A percentile compares a stretch with the other conserved stretches of the same genome.
Evolutionary conservation across 2,113 vertebrate genomes (phyloP).

Genomic region (Platanista minor): DNA sequence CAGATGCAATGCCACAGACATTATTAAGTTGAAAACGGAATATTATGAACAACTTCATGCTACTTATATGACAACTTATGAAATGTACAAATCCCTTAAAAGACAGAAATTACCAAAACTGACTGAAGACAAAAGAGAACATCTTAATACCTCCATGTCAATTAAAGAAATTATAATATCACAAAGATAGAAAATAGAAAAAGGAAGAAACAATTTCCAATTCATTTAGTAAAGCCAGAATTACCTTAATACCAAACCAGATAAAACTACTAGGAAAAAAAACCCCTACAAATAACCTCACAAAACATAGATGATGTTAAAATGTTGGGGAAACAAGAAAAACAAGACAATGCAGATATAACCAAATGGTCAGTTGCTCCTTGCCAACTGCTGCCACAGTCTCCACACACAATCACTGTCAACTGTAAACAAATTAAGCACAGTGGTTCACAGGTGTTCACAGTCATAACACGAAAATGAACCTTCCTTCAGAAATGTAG

Average conservation of each 20-base stretch:
- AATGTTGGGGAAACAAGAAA: conserved; percentile 56
- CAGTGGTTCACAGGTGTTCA: conserved; percentile 71
- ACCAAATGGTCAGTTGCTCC: conserved; percentile 47
- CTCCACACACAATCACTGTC: conserved; percentile 55
- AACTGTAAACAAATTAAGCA: conserved; percentile 74
- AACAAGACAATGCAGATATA: conserved; percentile 60
- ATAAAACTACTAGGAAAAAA: not conserved
- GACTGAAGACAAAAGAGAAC: not conserved
- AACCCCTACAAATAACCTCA: not conserved
- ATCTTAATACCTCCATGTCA: not conserved
- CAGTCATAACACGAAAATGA: conserved; percentile 78
- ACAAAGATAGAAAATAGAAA: not conserved
- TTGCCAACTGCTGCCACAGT: conserved; percentile 48
- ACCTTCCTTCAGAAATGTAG: conserved; percentile 75
- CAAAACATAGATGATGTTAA: not conserved
- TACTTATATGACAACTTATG: not conserved
- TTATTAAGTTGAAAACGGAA: not conserved
- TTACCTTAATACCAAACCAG: not conserved
- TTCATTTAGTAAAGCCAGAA: not conserved
- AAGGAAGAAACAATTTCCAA: not conserved
- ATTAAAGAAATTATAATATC: not conserved
- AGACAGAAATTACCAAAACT: not conserved
- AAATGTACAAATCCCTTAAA: not conserved
- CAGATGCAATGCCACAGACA: not conserved
- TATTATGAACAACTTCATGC: not conserved